Evolutionary conservation across 2,888 invertebrate genomes (phyloP), one percentile per base, ranked within the genome.

Genomic region (Colletes collaris): DNA sequence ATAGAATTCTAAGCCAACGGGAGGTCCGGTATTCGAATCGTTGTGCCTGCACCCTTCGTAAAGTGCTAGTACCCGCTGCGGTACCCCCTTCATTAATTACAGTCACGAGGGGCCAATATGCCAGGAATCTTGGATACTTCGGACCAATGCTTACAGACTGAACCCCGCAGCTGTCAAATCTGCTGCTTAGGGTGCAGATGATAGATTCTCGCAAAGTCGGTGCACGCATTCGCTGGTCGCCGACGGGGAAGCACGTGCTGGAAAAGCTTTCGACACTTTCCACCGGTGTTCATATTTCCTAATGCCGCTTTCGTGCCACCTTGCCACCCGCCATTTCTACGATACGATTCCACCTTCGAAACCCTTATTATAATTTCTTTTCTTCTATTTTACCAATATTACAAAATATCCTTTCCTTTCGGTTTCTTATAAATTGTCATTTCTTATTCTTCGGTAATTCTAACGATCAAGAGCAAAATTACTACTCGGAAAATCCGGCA

Each of bases 21-120:
- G 3, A n/a, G 56, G 70, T 37, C n/a, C 4, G 11, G 56, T 11
- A 55, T 62, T 67, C 64, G 62, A 49, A 65, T 66, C 35, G 79
- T 65, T 64, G 1, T 27, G 79, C 70, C 56, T 60, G 75, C 82
- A 84, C 87, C 88, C 87, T 86, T 83, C 74, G 76, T 62, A 81
- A 79, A 82, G 78, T 80, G 76, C 75, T 66, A 73, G 73, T 71
- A 60, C 62, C 85, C 74, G 81, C 83, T 85, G 84, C 79, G 85
- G 67, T 79, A 81, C 81, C 85, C 84, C 88, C 82, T 89, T 88
- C 86, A 89, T 90, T 90, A 88, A 90, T 89, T 90, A 90, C 85
- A 86, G 82, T 78, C 83, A 83, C 82, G 79, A 81, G 80, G 87
- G 88, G 86, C 83, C 87, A 87, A 89, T 89, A 85, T 87, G 87